These are phyloP conservation scores for Elegia similella DNA, from an alignment of 2,888 invertebrate genomes.

Conservation along the genomic window DNA sequence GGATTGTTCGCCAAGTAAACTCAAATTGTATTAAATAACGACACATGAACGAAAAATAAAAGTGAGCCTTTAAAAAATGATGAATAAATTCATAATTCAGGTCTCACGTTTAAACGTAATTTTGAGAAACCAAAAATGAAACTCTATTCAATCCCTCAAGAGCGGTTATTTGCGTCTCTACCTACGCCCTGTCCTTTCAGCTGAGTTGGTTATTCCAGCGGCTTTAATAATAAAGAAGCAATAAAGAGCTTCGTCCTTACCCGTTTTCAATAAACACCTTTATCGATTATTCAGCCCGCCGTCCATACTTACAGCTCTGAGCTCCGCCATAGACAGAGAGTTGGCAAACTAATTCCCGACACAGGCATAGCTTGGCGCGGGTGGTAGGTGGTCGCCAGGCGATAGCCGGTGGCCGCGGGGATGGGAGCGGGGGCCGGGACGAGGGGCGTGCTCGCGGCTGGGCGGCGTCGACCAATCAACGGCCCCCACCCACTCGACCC, in stretches of 20 bases:
- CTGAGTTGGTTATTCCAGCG: slow-evolving; percentile 39
- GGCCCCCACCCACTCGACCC: slow-evolving; percentile 69
- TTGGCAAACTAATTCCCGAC: slow-evolving; percentile 81
- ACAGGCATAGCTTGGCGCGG: slow-evolving; percentile 78
- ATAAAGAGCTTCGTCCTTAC: slow-evolving; percentile 77
- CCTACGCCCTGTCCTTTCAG: slow-evolving; percentile 10
- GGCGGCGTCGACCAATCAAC: slow-evolving; percentile 78
- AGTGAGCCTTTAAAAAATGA: background rate
- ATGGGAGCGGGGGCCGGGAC: slow-evolving; percentile 38
- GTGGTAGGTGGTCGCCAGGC: slow-evolving; percentile 74
- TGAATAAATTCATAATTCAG: background rate
- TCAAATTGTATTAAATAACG: background rate
- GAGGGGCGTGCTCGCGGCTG: slow-evolving; percentile 69
- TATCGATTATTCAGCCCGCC: slow-evolving; percentile 80
- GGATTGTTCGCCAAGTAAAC: background rate
- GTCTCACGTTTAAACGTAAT: background rate
- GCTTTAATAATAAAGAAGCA: slow-evolving; percentile 78
- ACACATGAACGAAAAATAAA: background rate
- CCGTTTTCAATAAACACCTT: slow-evolving; percentile 82
- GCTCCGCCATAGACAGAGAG: slow-evolving; percentile 81
- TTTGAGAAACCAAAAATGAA: background rate
- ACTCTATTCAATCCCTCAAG: background rate
- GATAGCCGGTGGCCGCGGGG: slow-evolving; percentile 74
- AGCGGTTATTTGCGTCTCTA: slow-evolving; percentile 4
- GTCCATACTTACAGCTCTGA: slow-evolving; percentile 78